Conservation (phyloP, 2,888 invertebrate species). For the Agriopis aurantiaria region DNA sequence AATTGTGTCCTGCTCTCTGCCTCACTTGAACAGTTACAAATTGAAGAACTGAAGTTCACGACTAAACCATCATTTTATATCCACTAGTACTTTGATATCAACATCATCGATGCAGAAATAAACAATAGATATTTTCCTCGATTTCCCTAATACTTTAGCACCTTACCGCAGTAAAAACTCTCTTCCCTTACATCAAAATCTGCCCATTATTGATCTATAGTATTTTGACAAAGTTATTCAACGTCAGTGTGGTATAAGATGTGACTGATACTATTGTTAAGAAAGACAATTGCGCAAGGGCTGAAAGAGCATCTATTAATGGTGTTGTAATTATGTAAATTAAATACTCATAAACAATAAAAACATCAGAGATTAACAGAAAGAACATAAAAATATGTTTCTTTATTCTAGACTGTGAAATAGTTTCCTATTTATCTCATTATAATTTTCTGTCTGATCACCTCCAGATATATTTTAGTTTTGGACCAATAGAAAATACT, state of each 20-base stretch:
- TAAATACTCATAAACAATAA: slow-evolving; percentile 6
- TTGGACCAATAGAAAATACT: too few species aligned
- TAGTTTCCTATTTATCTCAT: not conserved
- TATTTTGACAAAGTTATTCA: slow-evolving; percentile 14
- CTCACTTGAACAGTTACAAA: slow-evolving; percentile 3
- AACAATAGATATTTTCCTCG: slow-evolving; percentile 8
- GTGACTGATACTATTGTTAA: slow-evolving; percentile 27
- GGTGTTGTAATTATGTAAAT: slow-evolving; percentile 23
- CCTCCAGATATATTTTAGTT: not conserved
- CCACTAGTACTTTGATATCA: slow-evolving; percentile 33
- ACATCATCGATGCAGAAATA: slow-evolving; percentile 38
- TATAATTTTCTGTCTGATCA: not conserved
- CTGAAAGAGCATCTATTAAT: slow-evolving; percentile 13
- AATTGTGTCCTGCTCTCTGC: not conserved
- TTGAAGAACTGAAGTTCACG: slow-evolving; percentile 38
- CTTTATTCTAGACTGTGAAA: too few species aligned
- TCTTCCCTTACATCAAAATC: not conserved
- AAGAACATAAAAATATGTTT: not conserved
- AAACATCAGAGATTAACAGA: slow-evolving; percentile 5
- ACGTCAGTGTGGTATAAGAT: not conserved
- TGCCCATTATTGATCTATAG: not conserved
- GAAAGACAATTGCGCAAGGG: slow-evolving; percentile 20
- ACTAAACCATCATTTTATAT: slow-evolving; percentile 50
- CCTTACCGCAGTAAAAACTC: not conserved
- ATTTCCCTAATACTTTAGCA: not conserved